Percentiles rank a stretch among this genome's conserved stretches.
phyloP scores from a whole-genome alignment of 2,888 invertebrate species.

The Rhaphigaster nebulosa region DNA sequence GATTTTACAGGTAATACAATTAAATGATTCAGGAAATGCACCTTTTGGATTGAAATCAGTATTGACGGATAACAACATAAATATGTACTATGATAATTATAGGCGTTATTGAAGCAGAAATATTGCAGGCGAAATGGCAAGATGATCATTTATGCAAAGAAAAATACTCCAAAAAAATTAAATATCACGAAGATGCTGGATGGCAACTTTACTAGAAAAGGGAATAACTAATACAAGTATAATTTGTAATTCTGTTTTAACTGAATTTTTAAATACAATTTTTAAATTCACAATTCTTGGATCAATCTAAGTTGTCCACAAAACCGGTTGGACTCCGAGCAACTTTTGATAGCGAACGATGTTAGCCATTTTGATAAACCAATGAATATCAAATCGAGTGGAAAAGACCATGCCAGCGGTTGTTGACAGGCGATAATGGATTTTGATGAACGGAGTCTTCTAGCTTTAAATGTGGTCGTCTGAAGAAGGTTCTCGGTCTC shows the following conservation, averaged over 20 bases:
- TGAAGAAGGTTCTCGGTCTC: neutral
- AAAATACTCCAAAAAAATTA: too few relatives aligned
- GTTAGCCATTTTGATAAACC: neutral
- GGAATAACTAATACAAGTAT: neutral
- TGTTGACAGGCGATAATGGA: neutral
- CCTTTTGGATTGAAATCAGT: too few relatives aligned
- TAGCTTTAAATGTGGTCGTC: neutral
- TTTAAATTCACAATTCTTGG: neutral
- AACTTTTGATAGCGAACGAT: neutral
- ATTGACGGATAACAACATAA: too few relatives aligned
- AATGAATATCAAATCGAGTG: slow-evolving; percentile 4
- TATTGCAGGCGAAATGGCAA: too few relatives aligned
- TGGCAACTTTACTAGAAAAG: too few relatives aligned
- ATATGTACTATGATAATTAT: too few relatives aligned
- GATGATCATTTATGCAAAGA: too few relatives aligned
- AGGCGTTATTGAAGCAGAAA: too few relatives aligned
- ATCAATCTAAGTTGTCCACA: neutral
- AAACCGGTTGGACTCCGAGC: neutral
- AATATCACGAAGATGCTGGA: too few relatives aligned
- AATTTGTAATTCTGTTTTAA: neutral
- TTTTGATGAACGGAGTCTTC: neutral
- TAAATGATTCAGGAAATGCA: too few relatives aligned
- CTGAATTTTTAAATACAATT: neutral
- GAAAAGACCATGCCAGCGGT: neutral
- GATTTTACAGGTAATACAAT: too few relatives aligned